Conservation (phyloP, 2,888 invertebrate genomes). For the Zygaena filipendulae region DNA sequence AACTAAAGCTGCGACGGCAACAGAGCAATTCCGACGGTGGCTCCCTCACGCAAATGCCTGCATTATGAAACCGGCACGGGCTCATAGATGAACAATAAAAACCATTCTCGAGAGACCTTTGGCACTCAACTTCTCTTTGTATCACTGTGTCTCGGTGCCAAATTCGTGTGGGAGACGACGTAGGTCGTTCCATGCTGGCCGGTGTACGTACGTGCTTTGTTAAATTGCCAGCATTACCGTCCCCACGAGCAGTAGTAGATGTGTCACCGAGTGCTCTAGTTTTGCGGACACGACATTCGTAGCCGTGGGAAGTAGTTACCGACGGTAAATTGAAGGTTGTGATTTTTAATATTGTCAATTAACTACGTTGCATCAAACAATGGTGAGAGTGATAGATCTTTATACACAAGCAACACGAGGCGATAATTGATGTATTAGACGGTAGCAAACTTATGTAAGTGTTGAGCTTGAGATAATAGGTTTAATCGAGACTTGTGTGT, state of each 20-base stretch:
- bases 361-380: slow-evolving; percentile 25
- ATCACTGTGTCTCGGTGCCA: slow-evolving; percentile 15
- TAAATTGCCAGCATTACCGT: slow-evolving; percentile 40
- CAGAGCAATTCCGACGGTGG: slow-evolving; percentile 25
- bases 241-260: slow-evolving; percentile 36
- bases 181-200: slow-evolving; percentile 29
- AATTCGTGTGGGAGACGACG: slow-evolving; percentile 15
- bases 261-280: slow-evolving; percentile 51
- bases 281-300: slow-evolving; percentile 30
- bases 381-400: no score
- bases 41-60: slow-evolving; percentile 43
- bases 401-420: no score
- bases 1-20: slow-evolving; percentile 29
- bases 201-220: slow-evolving; percentile 25
- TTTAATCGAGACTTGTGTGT: no score
- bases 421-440: no score
- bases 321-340: slow-evolving; percentile 32
- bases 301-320: slow-evolving; percentile 51
- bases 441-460: no score
- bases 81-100: slow-evolving; percentile 20
- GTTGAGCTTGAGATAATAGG: no score
- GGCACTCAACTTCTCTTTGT: slow-evolving; percentile 16
- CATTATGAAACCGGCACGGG: slow-evolving; percentile 39
- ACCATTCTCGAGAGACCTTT: slow-evolving; percentile 28
- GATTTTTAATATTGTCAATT: slow-evolving; percentile 30